phyloP scores from a whole-genome alignment of 1,140 invertebrate genomes.

The Caerostris extrusa region DNA sequence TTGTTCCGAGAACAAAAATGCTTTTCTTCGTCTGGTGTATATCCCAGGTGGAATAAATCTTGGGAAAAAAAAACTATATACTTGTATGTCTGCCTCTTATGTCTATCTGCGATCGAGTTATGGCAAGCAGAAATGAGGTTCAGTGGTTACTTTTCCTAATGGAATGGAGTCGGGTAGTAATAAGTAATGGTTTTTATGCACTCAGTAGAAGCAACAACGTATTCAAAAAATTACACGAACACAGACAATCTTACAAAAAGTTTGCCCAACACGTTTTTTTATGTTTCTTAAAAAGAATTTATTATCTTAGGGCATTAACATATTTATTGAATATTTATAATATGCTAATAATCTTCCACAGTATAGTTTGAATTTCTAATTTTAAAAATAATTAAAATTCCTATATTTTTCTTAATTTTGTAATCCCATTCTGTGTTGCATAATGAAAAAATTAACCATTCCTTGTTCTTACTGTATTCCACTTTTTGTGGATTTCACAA shows the following conservation, averaged over 20 bases:
- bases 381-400: too few species aligned
- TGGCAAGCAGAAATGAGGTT: background rate
- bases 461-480: too few species aligned
- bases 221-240: background rate
- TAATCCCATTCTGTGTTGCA: too few species aligned
- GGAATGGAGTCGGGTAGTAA: background rate
- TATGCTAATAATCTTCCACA: too few species aligned
- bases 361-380: too few species aligned
- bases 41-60: conserved; percentile 14
- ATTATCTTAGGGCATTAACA: too few species aligned
- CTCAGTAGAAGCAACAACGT: background rate
- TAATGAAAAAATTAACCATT: too few species aligned
- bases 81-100: background rate
- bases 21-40: background rate
- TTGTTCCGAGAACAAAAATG: conserved; percentile 4
- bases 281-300: too few species aligned
- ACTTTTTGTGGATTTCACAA: too few species aligned
- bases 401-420: too few species aligned
- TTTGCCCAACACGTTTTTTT: too few species aligned
- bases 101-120: background rate
- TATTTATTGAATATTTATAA: too few species aligned
- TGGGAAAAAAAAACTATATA: background rate
- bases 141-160: background rate
- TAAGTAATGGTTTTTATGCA: background rate
- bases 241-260: background rate